phyloP scores from a whole-genome alignment of 2,113 vertebrate genomes.

The Neopipo cinnamomea region DNA sequence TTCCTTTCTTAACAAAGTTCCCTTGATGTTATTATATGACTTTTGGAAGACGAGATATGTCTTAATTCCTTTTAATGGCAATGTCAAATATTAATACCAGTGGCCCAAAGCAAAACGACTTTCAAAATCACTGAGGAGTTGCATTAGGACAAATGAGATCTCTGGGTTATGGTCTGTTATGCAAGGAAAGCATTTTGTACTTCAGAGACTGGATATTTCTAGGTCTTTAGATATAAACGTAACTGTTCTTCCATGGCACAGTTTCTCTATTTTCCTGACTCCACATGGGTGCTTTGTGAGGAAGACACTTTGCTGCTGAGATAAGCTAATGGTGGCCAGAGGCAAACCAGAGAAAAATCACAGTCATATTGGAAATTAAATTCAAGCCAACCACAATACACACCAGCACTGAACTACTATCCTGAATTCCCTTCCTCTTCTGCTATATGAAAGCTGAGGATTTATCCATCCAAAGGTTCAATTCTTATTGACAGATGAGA shows the following conservation, averaged over 20 bases:
- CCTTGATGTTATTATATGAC: background rate
- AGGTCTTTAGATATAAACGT: background rate
- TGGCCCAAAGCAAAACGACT: background rate
- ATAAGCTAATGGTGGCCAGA: background rate
- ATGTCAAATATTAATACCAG: background rate
- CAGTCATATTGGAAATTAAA: background rate
- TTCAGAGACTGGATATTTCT: background rate
- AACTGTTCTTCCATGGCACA: background rate
- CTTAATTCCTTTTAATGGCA: background rate
- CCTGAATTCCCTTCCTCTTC: background rate
- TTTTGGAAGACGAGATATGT: background rate
- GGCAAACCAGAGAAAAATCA: background rate
- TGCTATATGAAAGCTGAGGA: background rate
- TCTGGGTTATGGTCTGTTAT: background rate
- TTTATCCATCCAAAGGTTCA: background rate
- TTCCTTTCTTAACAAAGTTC: background rate
- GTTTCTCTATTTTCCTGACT: background rate
- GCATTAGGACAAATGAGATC: background rate
- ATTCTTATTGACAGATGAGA: background rate
- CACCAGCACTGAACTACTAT: background rate
- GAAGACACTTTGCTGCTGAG: background rate
- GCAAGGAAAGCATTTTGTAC: background rate
- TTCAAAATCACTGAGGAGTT: background rate
- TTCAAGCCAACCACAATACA: background rate
- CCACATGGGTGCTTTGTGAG: background rate